phyloP scores from a whole-genome alignment of 92 coral and sea anemone genomes.

The Blastomussa wellsi region DNA sequence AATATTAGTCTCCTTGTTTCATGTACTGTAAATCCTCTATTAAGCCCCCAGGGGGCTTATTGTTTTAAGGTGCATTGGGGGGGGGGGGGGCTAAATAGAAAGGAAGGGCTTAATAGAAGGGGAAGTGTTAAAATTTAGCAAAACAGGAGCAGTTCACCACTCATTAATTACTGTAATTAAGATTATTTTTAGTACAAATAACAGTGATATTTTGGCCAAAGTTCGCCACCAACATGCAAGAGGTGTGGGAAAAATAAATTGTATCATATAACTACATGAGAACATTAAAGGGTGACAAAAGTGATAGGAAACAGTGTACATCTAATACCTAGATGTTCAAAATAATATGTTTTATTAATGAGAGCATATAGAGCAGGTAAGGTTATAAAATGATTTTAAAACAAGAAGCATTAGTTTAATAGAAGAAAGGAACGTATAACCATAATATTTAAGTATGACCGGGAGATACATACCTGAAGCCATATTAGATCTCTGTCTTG shows the following conservation, averaged over 20 bases:
- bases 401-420: conserved; percentile 47
- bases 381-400: conserved; percentile 41
- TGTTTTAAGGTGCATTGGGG: conserved; percentile 33
- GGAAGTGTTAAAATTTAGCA: conserved; percentile 34
- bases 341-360: conserved; percentile 39
- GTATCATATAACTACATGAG: conserved; percentile 53
- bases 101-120: no score
- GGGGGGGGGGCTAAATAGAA: conserved; percentile 24
- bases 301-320: conserved; percentile 39
- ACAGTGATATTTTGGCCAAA: conserved; percentile 45
- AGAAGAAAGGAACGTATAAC: conserved; percentile 42
- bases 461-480: conserved; percentile 53
- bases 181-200: conserved; percentile 48
- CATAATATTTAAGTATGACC: conserved; percentile 43
- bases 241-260: conserved; percentile 53
- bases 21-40: conserved; percentile 17
- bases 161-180: conserved; percentile 45
- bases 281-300: conserved; percentile 51
- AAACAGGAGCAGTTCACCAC: conserved; percentile 38
- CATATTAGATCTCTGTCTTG: conserved; percentile 49
- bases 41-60: conserved; percentile 29
- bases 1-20: conserved; percentile 38
- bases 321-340: conserved; percentile 43
- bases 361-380: conserved; percentile 45
- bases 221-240: conserved; percentile 50